Evolutionary conservation across 2,888 invertebrate species (phyloP), one percentile per base, ranked within the genome.

Genomic region (Campoletis raptor): DNA sequence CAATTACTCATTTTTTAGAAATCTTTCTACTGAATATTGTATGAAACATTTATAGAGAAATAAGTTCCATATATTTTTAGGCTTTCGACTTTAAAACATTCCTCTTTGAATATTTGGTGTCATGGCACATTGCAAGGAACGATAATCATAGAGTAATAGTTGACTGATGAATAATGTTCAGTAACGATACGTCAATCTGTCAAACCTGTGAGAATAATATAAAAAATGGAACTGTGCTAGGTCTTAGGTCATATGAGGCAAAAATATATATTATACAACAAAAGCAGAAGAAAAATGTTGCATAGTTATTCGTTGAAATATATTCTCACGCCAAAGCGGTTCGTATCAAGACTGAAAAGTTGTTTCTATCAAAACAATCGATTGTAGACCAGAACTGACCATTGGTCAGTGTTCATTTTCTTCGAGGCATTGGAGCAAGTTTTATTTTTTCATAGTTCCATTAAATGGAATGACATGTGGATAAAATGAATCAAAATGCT

Each of bases 401-500:
- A 85, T 12, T 85, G 85, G 85, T 82, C 85, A 85, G 36, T 52
- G 57, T 12, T 30, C n/a, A 76, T 52, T 61, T 74, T 67, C 64
- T 45, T 57, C 67, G 45, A 61, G 21, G 57, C 10, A 48, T 61
- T 15, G 37, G 74, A 84, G 80, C 83, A 15, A 84, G 79, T 84
- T 84, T 54, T 74, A 37, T 52, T 36, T 61, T 40, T 77, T 61
- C 40, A 73, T 54, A 30, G 48, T 52, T 7, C 48, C n/a, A 57
- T 18, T 36, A 52, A 57, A 78, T 40, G 42, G 42, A 79, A 36
- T 45, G 52, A 52, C 74, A 66, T 48, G 45, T 57, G 70, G 42
- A 42, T 70, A 48, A 76, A 81, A 81, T 45, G 54, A 83, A 86
- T 83, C 61, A 12, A 78, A 86, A 83, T 81, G 83, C 52, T 61